These are phyloP conservation scores for Centroberyx gerrardi DNA, from an alignment of 2,797 vertebrate species.

Conservation along the genomic window DNA sequence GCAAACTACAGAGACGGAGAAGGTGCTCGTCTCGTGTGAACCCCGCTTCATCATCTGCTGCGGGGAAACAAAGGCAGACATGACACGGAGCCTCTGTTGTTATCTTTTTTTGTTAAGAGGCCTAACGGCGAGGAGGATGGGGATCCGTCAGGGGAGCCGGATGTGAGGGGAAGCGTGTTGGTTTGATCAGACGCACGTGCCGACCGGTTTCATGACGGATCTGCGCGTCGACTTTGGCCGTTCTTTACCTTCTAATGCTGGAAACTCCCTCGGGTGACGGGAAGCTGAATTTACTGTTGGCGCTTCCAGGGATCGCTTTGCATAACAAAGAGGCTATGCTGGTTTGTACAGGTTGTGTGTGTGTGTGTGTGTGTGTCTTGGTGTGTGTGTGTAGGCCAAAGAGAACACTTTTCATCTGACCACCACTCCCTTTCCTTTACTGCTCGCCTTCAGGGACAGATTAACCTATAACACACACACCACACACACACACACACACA, in stretches of 20 bases:
- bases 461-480: constrained; percentile 42
- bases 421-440: constrained; percentile 65
- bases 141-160: constrained; percentile 27
- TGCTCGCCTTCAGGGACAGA: constrained; percentile 49
- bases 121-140: constrained; percentile 18
- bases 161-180: constrained; percentile 1
- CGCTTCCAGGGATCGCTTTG: constrained; percentile 24
- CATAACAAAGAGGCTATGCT: constrained; percentile 37
- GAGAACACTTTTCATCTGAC: constrained; percentile 67
- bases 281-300: constrained; percentile 16
- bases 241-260: constrained; percentile 29
- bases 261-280: constrained; percentile 21
- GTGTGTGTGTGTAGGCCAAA: constrained; percentile 61
- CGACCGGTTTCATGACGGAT: constrained; percentile 36
- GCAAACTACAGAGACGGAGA: constrained; percentile 18
- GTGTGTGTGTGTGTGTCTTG: constrained; percentile 34
- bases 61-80: constrained; percentile 31
- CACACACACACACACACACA: constrained; percentile 9
- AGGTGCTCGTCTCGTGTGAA: constrained; percentile 3
- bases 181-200: constrained; percentile 45
- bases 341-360: constrained; percentile 72
- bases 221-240: constrained; percentile 13
- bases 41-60: background rate
- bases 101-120: constrained; percentile 31
- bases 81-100: constrained; percentile 6